Conservation (phyloP, 2,888 invertebrate species). For the Lasioglossum figueresi region DNA sequence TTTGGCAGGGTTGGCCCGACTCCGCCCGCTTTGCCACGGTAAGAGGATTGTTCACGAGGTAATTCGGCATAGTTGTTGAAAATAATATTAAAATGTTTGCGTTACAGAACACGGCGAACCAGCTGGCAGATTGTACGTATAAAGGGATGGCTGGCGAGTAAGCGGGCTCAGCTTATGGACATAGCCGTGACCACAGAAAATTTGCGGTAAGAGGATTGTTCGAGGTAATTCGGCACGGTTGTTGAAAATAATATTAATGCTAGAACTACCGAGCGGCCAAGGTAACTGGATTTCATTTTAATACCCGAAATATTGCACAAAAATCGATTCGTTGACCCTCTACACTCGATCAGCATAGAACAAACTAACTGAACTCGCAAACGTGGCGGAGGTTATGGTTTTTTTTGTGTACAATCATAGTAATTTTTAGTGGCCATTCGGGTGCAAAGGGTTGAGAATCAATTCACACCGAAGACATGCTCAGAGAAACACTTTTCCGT, state of each 20-base stretch:
- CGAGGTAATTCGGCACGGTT: conserved; percentile 27
- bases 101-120: neutral
- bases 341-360: neutral
- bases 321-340: neutral
- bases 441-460: neutral
- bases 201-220: conserved; percentile 14
- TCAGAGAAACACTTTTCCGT: neutral
- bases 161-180: conserved; percentile 11
- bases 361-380: neutral
- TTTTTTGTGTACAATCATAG: neutral
- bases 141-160: neutral
- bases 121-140: neutral
- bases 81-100: conserved; percentile 6
- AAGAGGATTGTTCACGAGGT: neutral
- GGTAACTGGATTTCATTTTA: neutral
- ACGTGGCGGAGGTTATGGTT: no score
- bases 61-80: conserved; percentile 8
- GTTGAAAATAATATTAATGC: conserved; percentile 21
- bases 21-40: neutral
- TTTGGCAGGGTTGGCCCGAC: neutral
- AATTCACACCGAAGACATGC: neutral
- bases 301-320: neutral
- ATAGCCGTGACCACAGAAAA: conserved; percentile 5
- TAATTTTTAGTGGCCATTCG: neutral
- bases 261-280: neutral